Evolutionary conservation across 2,888 invertebrate species (phyloP).

Genomic region (Drosophila putrida): DNA sequence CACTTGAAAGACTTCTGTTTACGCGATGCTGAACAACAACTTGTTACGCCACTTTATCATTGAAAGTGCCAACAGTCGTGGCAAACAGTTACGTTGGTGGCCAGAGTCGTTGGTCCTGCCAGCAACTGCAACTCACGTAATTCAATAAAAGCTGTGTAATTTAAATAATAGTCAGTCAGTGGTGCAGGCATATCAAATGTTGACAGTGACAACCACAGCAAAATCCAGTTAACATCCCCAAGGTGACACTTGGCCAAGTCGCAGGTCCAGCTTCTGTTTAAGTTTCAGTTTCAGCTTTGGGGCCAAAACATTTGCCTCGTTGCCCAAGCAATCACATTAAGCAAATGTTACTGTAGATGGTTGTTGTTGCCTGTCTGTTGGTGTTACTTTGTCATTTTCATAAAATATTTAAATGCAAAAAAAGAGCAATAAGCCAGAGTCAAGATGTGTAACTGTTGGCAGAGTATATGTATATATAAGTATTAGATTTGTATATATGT

Average conservation of each 20-base stretch:
- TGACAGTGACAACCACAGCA: conserved; percentile 8
- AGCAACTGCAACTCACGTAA: conserved; percentile 47
- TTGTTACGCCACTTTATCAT: conserved; percentile 22
- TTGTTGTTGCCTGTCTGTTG: conserved; percentile 26
- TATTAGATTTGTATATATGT: not conserved
- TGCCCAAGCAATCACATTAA: conserved; percentile 65
- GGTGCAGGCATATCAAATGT: conserved; percentile 21
- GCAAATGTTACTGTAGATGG: conserved; percentile 38
- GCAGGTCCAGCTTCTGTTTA: not conserved
- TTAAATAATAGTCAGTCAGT: conserved; percentile 44
- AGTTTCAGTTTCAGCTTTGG: not conserved
- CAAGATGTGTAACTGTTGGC: conserved; percentile 34
- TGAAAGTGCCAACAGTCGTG: conserved; percentile 3
- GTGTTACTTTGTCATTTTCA: conserved; percentile 62
- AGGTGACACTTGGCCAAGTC: conserved; percentile 62
- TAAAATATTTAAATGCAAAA: conserved; percentile 74
- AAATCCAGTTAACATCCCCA: conserved; percentile 47
- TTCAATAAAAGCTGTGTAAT: conserved; percentile 54
- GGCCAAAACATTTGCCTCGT: conserved; percentile 7
- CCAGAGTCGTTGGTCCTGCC: conserved; percentile 6
- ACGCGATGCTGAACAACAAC: conserved; percentile 13
- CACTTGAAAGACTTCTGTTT: conserved; percentile 24
- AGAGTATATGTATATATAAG: not conserved
- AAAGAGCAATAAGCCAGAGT: conserved; percentile 44
- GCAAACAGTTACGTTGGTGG: conserved; percentile 14